These are phyloP conservation scores for Galerucella nymphaeae DNA, from an alignment of 2,888 invertebrate species.

Conservation along the genomic window DNA sequence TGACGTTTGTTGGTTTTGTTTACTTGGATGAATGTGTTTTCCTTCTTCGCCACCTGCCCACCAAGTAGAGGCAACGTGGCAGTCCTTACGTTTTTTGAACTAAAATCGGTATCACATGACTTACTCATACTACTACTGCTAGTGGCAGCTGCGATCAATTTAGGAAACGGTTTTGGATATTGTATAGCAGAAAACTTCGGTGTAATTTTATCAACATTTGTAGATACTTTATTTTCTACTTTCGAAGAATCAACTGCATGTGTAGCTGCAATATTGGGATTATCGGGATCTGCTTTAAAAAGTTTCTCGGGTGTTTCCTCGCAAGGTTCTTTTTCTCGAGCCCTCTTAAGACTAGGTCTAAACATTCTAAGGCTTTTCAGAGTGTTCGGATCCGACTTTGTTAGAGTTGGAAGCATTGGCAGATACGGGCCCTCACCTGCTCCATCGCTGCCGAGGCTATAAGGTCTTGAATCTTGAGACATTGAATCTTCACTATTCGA, in stretches of 20 bases:
- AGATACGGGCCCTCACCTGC: slow-evolving; percentile 53
- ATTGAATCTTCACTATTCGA: slow-evolving; percentile 64
- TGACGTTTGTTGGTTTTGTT: slow-evolving; percentile 34
- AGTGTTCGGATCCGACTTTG: slow-evolving; percentile 66
- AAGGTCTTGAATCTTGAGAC: slow-evolving; percentile 66
- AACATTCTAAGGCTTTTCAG: slow-evolving; percentile 68
- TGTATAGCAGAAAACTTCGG: slow-evolving; percentile 19
- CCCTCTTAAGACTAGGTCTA: slow-evolving; percentile 62
- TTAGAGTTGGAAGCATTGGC: slow-evolving; percentile 47
- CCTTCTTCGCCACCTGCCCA: slow-evolving; percentile 55
- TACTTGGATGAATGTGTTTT: slow-evolving; percentile 51
- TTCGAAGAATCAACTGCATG: slow-evolving; percentile 13
- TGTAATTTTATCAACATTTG: slow-evolving; percentile 36
- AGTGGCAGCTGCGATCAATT: slow-evolving; percentile 6
- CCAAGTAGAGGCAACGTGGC: slow-evolving; percentile 58
- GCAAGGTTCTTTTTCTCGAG: slow-evolving; percentile 41
- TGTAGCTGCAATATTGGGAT: slow-evolving; percentile 14
- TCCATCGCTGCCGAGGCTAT: slow-evolving; percentile 66
- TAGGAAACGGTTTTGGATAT: slow-evolving; percentile 21
- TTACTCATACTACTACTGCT: slow-evolving; percentile 18
- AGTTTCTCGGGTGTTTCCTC: slow-evolving; percentile 39
- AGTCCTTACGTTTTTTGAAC: slow-evolving; percentile 58
- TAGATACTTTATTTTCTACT: slow-evolving; percentile 17
- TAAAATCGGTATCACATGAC: slow-evolving; percentile 33
- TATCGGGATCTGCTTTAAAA: slow-evolving; percentile 37